Conservation (phyloP, 2,888 invertebrate genomes). For the Adelognathus sp. region DNA sequence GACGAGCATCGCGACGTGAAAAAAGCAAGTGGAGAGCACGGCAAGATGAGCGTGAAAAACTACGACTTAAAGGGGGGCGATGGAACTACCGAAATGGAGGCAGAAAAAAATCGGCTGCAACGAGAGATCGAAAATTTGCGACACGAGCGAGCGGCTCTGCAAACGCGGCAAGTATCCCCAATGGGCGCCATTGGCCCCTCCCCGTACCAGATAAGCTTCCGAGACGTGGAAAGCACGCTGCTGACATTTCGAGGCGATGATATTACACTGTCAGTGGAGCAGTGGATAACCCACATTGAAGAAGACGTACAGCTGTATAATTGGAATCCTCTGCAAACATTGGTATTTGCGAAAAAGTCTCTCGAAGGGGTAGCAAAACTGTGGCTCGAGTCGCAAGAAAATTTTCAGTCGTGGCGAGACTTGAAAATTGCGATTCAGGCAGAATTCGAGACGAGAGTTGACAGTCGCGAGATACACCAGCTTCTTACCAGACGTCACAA, state of each 20-base stretch:
- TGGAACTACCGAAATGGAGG: background rate
- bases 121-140: background rate
- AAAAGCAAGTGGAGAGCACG: too few species aligned
- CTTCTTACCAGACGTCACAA: constrained; percentile 9
- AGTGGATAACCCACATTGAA: constrained; percentile 69
- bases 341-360: constrained; percentile 68
- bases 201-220: constrained; percentile 4
- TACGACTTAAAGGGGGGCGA: too few species aligned
- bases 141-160: background rate
- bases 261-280: constrained; percentile 57
- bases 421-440: background rate
- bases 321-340: constrained; percentile 68
- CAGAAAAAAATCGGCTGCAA: background rate
- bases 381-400: constrained; percentile 11
- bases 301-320: constrained; percentile 62
- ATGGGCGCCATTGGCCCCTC: constrained; percentile 5
- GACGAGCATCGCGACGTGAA: too few species aligned
- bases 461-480: constrained; percentile 18
- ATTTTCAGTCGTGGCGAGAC: constrained; percentile 11
- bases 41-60: too few species aligned
- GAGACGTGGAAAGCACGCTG: constrained; percentile 17
- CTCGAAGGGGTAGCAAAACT: constrained; percentile 56
- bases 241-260: constrained; percentile 18
- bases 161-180: background rate
- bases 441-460: constrained; percentile 20